Base-by-base conservation (phyloP, 1,140 invertebrate species). In the Daktulosphaira vitifoliae region DNA sequence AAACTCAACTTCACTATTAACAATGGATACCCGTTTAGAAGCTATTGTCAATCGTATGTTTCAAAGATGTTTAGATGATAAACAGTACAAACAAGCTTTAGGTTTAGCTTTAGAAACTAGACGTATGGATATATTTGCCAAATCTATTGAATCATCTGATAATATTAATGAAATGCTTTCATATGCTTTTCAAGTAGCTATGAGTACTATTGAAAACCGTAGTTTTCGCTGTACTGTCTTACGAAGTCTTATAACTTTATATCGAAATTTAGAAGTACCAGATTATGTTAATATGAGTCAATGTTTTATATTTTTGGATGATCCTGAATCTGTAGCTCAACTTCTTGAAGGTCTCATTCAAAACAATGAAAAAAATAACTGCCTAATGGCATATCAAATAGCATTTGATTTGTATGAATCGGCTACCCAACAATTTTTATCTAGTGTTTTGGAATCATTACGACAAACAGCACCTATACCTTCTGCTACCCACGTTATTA, bases 371-470 rank as follows among this genome's bases (percentile, higher is more conserved):
- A 86, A 87, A 74, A 74, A 85, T 46, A 80, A 76, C 69, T 77
- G 79, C 33, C 72, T 98, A 5, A 98, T 98, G 92, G 95, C 92
- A 0, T 98, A 96, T 77, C 96, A 99, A 80, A 98, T 99, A 71
- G 94, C 88, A 0, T 99, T 99, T 80, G 96, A 99, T 82, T 80
- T 99, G 67, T 99, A 99, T 73, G 96, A 99, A 77, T 97, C 92
- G 67, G 96, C 96, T 0, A 98, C 95, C 1, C 97, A 99, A 78
- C 93, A 98, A 73, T 98, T 98, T 73, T 78, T 99, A 16, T 86
- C 85, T 25, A 82, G 89, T 70, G 91, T 99, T 9, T 76, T 94
- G 37, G 85, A 90, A 74, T 87, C 89, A 37, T 74, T 97, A 1
- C 80, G 85, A 26, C 44, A 62, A 37, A 89, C 87, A n/a, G 89